Conservation (phyloP, 1,140 invertebrate genomes). For the Hermetia illucens region DNA sequence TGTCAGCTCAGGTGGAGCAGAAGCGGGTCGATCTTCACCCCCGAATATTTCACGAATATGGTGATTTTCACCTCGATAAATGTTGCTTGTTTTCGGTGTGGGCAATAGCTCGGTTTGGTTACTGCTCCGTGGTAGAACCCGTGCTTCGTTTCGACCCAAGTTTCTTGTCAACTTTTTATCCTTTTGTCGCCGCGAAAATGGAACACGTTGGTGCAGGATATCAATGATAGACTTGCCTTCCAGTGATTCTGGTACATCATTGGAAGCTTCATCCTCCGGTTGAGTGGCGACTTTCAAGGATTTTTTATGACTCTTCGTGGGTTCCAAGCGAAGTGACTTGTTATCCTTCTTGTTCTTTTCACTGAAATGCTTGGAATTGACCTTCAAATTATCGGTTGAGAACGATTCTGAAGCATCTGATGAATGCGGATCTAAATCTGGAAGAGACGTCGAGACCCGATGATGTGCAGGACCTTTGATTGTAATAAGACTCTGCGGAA, state of each 20-base stretch:
- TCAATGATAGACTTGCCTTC: conserved; percentile 24
- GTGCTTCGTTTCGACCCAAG: not conserved
- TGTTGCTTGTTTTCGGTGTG: not conserved
- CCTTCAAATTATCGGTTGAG: conserved; percentile 7
- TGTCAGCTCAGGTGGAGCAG: conserved; percentile 37
- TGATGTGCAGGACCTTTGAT: conserved; percentile 47
- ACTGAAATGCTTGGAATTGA: conserved; percentile 15
- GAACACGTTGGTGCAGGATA: conserved; percentile 20
- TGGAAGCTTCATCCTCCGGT: not conserved
- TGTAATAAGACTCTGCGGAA: conserved; percentile 61
- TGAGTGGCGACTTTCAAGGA: conserved; percentile 13
- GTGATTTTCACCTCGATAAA: conserved; percentile 36
- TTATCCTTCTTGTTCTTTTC: too few relatives aligned
- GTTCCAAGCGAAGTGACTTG: too few relatives aligned
- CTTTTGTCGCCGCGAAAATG: not conserved
- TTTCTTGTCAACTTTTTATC: not conserved
- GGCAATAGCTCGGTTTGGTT: too few relatives aligned
- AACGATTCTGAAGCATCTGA: conserved; percentile 8
- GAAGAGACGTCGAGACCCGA: conserved; percentile 51
- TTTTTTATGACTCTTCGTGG: conserved; percentile 8
- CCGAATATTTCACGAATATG: conserved; percentile 67
- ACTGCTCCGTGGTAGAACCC: conserved; percentile 2
- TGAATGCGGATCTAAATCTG: conserved; percentile 48
- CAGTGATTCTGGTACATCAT: not conserved
- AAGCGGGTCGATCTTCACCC: conserved; percentile 46